Evolutionary conservation across 2,888 invertebrate species (phyloP).

Genomic region (Laothoe populi): DNA sequence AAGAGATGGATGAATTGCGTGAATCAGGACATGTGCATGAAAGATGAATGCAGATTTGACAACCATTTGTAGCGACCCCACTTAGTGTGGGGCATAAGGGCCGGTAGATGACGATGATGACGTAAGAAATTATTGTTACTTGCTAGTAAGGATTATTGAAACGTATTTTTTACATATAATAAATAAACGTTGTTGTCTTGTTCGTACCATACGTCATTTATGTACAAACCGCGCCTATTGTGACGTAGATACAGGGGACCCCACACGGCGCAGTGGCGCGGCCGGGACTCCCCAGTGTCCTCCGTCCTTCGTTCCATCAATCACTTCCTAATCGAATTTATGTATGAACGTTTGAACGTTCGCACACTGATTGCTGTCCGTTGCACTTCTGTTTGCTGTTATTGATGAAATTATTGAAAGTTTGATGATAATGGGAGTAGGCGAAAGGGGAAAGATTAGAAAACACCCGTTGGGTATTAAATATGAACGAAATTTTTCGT

Average conservation of each 20-base stretch:
- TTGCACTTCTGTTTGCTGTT: slow-evolving; percentile 21
- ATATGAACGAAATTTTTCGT: neutral
- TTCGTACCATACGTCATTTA: too few relatives aligned
- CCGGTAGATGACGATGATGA: too few relatives aligned
- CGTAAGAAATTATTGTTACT: too few relatives aligned
- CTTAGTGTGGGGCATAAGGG: too few relatives aligned
- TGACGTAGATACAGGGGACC: slow-evolving; percentile 46
- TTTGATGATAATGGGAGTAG: neutral
- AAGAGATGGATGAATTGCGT: too few relatives aligned
- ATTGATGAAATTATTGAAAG: slow-evolving; percentile 8
- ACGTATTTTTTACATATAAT: too few relatives aligned
- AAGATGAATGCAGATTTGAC: too few relatives aligned
- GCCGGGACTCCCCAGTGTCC: slow-evolving; percentile 29
- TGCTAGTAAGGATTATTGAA: too few relatives aligned
- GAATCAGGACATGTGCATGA: too few relatives aligned
- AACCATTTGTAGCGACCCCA: too few relatives aligned
- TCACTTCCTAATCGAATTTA: slow-evolving; percentile 74
- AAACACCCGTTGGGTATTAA: neutral
- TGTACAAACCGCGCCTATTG: slow-evolving; percentile 2
- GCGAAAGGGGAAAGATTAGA: neutral
- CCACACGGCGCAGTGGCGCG: slow-evolving; percentile 40
- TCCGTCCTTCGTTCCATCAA: slow-evolving; percentile 55
- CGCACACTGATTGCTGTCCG: slow-evolving; percentile 46
- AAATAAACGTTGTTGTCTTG: too few relatives aligned
- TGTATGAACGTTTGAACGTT: slow-evolving; percentile 63